Base-by-base conservation (phyloP, 2,888 invertebrate genomes). In the Thera obeliscata region DNA sequence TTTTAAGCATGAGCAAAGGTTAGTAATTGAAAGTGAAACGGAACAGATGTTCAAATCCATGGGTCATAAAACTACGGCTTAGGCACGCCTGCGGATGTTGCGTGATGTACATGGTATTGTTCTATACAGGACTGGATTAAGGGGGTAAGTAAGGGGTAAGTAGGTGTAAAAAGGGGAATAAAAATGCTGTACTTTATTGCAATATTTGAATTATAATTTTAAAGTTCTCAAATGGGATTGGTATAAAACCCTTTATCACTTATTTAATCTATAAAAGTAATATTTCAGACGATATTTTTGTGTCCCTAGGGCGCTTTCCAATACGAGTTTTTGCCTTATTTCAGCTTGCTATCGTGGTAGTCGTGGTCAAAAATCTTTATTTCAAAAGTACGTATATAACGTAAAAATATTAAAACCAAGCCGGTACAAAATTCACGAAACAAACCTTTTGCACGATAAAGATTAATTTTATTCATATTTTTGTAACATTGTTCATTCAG, bases 81-180 rank as follows among this genome's bases (percentile, higher is more conserved):
- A 77, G 83, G 76, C 80, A 79, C 82, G 78, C 79, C 80, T 79
- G 76, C 88, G 88, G 88, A 88, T 83, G 79, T 87, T 86, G 87
- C 86, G 78, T 77, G 74, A 74, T 72, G 67, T 66, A 73, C 73
- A 70, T 68, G 70, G 81, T 78, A 87, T 88, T 87, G 88, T 88
- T 87, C 81, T 81, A 12, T 0, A 46, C 61, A 60, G 60, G 60
- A 57, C 60, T 49, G 66, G 60, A 56, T 63, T 66, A 57, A 64
- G 61, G 43, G 22, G 22, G 22, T 22, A 22, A 22, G 22, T 22
- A 22, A 22, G 22, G 22, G 22, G 22, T 22, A 22, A 1, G 22
- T 22, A 22, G 22, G 22, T 22, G 5, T 2, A 22, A 12, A 22
- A 50, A 3, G 4, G 22, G 7, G 7, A 43, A 43, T 7, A 7